Conservation (phyloP, 2,888 invertebrate genomes). For the Eumerus sabulonum region DNA sequence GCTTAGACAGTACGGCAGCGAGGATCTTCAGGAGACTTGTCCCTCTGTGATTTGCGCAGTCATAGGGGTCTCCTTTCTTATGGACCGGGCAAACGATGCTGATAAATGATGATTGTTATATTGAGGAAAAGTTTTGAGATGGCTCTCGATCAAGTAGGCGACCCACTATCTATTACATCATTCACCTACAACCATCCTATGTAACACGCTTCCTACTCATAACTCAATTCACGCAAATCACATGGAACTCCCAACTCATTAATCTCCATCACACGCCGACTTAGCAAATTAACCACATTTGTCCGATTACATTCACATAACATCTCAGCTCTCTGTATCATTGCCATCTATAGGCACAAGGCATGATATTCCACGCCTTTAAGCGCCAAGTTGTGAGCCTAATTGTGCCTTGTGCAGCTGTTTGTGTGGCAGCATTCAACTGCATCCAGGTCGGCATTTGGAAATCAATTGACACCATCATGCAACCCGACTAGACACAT, state of each 20-base stretch:
- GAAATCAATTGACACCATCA: conserved; percentile 43
- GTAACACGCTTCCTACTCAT: conserved; percentile 49
- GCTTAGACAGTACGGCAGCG: too few species aligned
- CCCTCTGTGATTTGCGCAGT: too few species aligned
- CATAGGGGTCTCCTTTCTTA: too few species aligned
- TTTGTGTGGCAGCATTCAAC: not conserved
- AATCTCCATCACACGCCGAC: conserved; percentile 51
- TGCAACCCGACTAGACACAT: conserved; percentile 18
- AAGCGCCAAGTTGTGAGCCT: conserved; percentile 2
- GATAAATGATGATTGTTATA: too few species aligned
- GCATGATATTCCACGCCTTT: conserved; percentile 29
- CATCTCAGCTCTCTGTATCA: conserved; percentile 23
- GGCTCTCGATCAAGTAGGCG: too few species aligned
- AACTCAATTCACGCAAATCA: conserved; percentile 46
- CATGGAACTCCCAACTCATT: conserved; percentile 47
- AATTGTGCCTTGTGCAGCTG: conserved; percentile 28
- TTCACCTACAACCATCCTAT: conserved; percentile 1
- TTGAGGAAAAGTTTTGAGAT: too few species aligned
- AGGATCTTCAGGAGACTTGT: too few species aligned
- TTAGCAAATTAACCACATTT: conserved; percentile 56
- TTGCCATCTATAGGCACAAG: conserved; percentile 12
- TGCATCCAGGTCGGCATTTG: conserved; percentile 29
- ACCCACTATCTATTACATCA: conserved; percentile 2
- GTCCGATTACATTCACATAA: conserved; percentile 52
- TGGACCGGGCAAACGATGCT: too few species aligned